Conservation (phyloP, 1,140 invertebrate species). For the Neuroterus valhalla region DNA sequence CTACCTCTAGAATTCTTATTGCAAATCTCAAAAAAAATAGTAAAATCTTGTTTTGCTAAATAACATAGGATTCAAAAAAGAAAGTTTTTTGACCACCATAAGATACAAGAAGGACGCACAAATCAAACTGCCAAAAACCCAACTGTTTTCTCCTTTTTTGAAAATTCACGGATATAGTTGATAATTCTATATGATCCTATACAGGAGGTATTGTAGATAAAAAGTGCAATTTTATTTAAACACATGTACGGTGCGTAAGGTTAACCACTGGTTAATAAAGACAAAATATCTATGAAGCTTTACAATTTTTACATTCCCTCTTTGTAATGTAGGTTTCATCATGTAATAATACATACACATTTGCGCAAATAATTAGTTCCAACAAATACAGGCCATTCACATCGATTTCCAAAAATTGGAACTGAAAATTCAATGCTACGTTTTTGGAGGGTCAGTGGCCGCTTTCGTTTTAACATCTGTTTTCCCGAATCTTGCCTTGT, state of each 20-base stretch:
- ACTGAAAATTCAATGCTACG: conserved; percentile 42
- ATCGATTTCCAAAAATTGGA: conserved; percentile 35
- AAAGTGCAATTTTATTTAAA: conserved; percentile 62
- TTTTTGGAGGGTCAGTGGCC: conserved; percentile 54
- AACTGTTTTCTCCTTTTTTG: no score
- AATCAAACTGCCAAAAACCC: no score
- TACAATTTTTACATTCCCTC: no score
- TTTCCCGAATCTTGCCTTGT: conserved; percentile 39
- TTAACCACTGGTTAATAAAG: conserved; percentile 53
- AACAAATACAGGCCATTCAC: conserved; percentile 40
- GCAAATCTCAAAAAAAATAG: no score
- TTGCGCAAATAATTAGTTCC: not conserved
- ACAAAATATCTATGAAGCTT: conserved; percentile 19
- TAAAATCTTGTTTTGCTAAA: no score
- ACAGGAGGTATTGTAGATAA: not conserved
- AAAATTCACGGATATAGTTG: no score
- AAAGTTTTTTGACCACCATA: no score
- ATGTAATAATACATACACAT: not conserved
- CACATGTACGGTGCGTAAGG: conserved; percentile 48
- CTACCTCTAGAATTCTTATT: no score
- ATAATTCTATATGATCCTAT: no score
- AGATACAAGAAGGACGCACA: no score
- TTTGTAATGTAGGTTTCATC: not conserved
- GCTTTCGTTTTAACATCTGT: conserved; percentile 42
- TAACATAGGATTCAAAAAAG: no score